phyloP scores from a whole-genome alignment of 2,113 vertebrate species.

The Pygoscelis adeliae region DNA sequence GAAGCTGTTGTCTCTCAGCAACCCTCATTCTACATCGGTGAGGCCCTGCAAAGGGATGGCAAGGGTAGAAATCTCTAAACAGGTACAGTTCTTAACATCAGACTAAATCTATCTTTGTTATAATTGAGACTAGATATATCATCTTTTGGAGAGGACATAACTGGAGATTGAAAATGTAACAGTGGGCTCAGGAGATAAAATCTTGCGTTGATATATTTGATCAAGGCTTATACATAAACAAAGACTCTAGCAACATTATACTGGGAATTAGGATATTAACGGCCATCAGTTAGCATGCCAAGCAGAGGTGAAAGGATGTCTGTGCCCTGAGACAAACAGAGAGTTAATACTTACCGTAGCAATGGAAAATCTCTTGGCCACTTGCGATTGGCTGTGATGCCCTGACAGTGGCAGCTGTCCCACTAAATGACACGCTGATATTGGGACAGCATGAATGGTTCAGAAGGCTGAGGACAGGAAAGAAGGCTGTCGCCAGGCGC shows the following conservation, averaged over 20 bases:
- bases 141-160: background rate
- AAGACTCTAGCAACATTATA: background rate
- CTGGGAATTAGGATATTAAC: background rate
- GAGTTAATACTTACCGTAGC: constrained; percentile 84
- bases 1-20: constrained; percentile 80
- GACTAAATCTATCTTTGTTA: background rate
- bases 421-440: constrained; percentile 82
- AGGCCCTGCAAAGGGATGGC: constrained; percentile 79
- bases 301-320: background rate
- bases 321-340: background rate
- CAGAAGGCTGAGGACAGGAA: constrained; percentile 89
- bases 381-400: constrained; percentile 75
- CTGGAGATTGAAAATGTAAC: background rate
- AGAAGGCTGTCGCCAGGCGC: constrained; percentile 88
- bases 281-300: background rate
- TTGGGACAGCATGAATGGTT: constrained; percentile 96
- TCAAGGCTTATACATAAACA: background rate
- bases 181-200: background rate
- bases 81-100: background rate
- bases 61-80: background rate
- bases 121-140: background rate
- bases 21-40: constrained; percentile 80
- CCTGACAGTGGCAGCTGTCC: constrained; percentile 76
- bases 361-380: constrained; percentile 91
- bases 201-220: background rate